Conservation (phyloP, 2,797 vertebrate species). For the Chaunax sp. region DNA sequence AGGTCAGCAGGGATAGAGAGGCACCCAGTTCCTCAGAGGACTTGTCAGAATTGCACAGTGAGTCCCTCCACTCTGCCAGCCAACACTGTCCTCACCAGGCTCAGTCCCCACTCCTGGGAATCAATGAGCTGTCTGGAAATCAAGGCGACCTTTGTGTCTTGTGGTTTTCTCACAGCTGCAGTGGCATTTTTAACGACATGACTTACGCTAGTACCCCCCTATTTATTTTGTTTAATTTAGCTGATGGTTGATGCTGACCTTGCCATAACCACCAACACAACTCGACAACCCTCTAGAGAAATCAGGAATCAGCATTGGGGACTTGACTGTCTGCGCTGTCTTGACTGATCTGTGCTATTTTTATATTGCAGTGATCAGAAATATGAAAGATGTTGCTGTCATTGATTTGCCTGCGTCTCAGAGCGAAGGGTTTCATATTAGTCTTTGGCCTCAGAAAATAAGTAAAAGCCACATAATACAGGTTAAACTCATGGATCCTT, state of each 20-base stretch:
- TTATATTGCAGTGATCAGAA: conserved; percentile 41
- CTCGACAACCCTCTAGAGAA: conserved; percentile 46
- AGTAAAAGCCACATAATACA: conserved; percentile 40
- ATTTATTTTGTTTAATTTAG: conserved; percentile 74
- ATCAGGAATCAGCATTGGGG: conserved; percentile 36
- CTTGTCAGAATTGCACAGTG: conserved; percentile 41
- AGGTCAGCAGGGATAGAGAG: conserved; percentile 70
- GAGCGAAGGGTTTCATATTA: conserved; percentile 49
- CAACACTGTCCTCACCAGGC: conserved; percentile 49
- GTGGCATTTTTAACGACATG: conserved; percentile 61
- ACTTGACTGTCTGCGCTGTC: conserved; percentile 50
- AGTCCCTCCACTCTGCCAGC: conserved; percentile 18
- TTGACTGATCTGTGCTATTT: conserved; percentile 48
- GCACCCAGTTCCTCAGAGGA: conserved; percentile 55
- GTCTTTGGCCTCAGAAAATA: conserved; percentile 45
- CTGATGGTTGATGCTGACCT: conserved; percentile 52
- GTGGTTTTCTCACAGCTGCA: conserved; percentile 59
- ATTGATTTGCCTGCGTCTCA: conserved; percentile 45
- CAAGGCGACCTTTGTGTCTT: conserved; percentile 75
- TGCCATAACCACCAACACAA: conserved; percentile 46
- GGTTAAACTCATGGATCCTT: conserved; percentile 34
- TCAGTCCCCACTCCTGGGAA: conserved; percentile 57
- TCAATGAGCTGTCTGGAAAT: conserved; percentile 70
- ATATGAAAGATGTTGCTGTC: conserved; percentile 46
- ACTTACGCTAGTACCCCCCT: conserved; percentile 31